Evolutionary conservation across 2,113 vertebrate genomes (phyloP), one percentile per base, ranked within the genome.

Genomic region (Leptobrachium leishanense): DNA sequence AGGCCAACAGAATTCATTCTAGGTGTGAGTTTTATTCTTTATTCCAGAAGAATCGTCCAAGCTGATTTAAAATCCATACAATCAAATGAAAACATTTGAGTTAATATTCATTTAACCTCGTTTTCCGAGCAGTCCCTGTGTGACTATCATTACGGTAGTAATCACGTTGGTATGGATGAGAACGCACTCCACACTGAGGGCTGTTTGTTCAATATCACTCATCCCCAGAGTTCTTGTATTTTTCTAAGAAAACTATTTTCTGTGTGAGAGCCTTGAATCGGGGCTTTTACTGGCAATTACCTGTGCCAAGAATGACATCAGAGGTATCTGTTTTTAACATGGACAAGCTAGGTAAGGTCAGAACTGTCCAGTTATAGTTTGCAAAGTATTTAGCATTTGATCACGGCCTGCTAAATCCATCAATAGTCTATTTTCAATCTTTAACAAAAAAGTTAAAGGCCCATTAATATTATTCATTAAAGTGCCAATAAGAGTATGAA

Each of bases 291-390:
- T 44, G 46, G 3, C 42, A 20, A n/a, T 69, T 69, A 20, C 8
- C 4, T 44, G 7, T 44, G 67, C 42, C 67, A 69, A 44, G 42
- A 69, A 69, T 69, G 67, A 69, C 67, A 44, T 46, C 41, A 44
- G 67, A 43, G 43, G 41, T 43, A 69, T 69, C 67, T 69, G 67
- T 13, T 69, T 44, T 69, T 44, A 12, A 15, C 67, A 69, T 69
- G 41, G 13, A 69, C n/a, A 69, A n/a, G 43, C 42, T 69, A 69
- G 42, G 67, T 69, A 69, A 69, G 11, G 43, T 69, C 67, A 69
- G 13, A 64, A 64, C 20, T 64, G 62, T 20, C 15, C 6, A 31
- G 62, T 39, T 64, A 39, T 20, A 20, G 62, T 20, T 64, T 20
- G 62, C 6, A 7, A 31, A 3, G 13, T 64, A 31, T 20, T 39